Conservation (phyloP, 2,797 vertebrate species). For the Urophycis tenuis region DNA sequence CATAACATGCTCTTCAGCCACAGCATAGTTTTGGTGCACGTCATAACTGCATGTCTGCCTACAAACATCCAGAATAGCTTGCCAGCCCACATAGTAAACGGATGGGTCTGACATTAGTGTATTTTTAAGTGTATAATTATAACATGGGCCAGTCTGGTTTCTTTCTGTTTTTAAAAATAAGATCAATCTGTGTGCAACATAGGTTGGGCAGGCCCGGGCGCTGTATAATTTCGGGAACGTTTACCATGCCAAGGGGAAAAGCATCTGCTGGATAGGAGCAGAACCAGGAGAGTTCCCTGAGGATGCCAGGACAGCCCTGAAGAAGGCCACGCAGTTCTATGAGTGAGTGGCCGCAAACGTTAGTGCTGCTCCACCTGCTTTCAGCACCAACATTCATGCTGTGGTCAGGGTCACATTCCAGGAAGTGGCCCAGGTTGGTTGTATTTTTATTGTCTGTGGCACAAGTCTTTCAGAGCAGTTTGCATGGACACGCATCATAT, state of each 20-base stretch:
- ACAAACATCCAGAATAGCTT: conserved; percentile 50
- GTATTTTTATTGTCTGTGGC: neutral
- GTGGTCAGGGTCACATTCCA: neutral
- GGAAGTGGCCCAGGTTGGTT: neutral
- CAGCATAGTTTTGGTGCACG: conserved; percentile 22
- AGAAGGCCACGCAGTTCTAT: conserved; percentile 88
- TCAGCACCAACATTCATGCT: neutral
- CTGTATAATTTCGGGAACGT: conserved; percentile 97
- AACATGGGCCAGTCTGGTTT: conserved; percentile 52
- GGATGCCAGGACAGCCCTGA: conserved; percentile 81
- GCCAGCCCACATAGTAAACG: conserved; percentile 36
- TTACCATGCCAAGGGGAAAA: conserved; percentile 93
- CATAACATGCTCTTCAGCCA: conserved; percentile 28
- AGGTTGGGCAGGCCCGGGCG: conserved; percentile 95
- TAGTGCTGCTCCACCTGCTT: neutral
- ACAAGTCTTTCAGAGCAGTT: neutral
- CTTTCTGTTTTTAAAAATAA: conserved; percentile 39
- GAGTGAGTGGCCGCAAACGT: conserved; percentile 73
- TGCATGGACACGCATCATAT: neutral
- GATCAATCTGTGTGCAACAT: conserved; percentile 43
- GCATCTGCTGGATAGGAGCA: conserved; percentile 80
- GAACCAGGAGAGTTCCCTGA: conserved; percentile 90
- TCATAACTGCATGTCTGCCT: neutral
- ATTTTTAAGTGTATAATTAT: conserved; percentile 67
- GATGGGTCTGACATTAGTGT: conserved; percentile 47